Evolutionary conservation across 2,797 vertebrate species (phyloP).

Genomic region (Sebastes diaconus): DNA sequence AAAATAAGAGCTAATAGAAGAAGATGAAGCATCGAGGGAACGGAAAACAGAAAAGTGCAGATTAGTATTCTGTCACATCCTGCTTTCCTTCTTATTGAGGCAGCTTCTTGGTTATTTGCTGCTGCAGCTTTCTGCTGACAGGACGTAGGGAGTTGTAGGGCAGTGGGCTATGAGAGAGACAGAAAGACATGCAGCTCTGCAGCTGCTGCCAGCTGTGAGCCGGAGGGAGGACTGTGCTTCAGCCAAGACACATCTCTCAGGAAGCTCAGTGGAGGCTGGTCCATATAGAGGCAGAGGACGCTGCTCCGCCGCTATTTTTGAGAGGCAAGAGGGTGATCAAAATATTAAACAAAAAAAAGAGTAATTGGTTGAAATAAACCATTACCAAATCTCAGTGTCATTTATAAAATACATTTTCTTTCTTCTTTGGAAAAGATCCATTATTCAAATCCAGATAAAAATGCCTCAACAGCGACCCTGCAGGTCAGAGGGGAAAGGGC

Average conservation of each 20-base stretch:
- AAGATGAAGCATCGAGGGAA: background rate
- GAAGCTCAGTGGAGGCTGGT: background rate
- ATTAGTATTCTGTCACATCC: background rate
- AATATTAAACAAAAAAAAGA: no score
- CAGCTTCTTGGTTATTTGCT: background rate
- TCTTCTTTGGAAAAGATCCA: no score
- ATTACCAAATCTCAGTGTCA: no score
- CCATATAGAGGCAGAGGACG: background rate
- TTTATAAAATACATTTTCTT: no score
- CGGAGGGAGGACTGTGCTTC: slow-evolving; percentile 24
- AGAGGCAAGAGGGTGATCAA: no score
- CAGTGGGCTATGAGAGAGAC: slow-evolving; percentile 19
- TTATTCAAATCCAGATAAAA: no score
- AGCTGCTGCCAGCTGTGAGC: slow-evolving; percentile 31
- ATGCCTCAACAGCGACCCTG: no score
- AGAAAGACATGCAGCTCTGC: slow-evolving; percentile 10
- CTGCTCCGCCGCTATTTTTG: background rate
- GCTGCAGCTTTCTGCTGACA: background rate
- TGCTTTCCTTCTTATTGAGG: background rate
- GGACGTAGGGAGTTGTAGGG: slow-evolving; percentile 26
- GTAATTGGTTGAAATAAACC: no score
- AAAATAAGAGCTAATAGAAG: slow-evolving; percentile 9
- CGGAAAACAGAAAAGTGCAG: background rate
- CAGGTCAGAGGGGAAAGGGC: no score
- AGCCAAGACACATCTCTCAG: slow-evolving; percentile 21